Evolutionary conservation across 2,797 vertebrate genomes (phyloP).

Genomic region (Mormyrops attenuatus): DNA sequence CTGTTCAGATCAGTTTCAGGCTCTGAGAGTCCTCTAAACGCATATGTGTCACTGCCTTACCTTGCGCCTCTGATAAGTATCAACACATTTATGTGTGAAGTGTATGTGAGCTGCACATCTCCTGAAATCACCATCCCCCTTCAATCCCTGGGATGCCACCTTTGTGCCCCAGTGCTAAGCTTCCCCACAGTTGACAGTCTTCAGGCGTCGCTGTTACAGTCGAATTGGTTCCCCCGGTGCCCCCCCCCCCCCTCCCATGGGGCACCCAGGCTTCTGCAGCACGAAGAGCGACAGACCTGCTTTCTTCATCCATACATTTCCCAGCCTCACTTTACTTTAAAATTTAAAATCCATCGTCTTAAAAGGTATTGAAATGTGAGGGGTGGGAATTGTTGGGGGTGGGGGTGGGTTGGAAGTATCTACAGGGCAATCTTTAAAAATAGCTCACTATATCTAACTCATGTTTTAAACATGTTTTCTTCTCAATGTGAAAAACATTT

Average conservation of each 20-base stretch:
- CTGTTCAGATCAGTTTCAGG: not conserved
- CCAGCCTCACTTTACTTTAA: not conserved
- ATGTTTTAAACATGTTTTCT: slow-evolving; percentile 10
- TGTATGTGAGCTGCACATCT: not conserved
- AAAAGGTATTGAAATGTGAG: not conserved
- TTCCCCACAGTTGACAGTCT: not conserved
- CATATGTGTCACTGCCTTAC: not conserved
- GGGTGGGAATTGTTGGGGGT: not conserved
- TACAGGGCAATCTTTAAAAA: not conserved
- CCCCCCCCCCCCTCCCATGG: not conserved
- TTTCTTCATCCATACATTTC: not conserved
- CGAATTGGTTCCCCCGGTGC: not conserved
- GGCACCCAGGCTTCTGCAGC: not conserved
- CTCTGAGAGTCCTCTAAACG: not conserved
- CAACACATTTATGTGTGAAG: not conserved
- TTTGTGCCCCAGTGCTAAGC: not conserved
- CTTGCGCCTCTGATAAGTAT: not conserved
- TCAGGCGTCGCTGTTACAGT: not conserved
- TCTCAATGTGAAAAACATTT: not conserved
- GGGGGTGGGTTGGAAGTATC: not conserved
- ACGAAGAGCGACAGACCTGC: not conserved
- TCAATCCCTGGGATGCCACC: not conserved
- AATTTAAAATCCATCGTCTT: not conserved
- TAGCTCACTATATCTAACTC: not conserved
- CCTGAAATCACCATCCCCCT: not conserved